Base-by-base conservation (phyloP, 2,797 vertebrate genomes). In the Adelosebastes latens region DNA sequence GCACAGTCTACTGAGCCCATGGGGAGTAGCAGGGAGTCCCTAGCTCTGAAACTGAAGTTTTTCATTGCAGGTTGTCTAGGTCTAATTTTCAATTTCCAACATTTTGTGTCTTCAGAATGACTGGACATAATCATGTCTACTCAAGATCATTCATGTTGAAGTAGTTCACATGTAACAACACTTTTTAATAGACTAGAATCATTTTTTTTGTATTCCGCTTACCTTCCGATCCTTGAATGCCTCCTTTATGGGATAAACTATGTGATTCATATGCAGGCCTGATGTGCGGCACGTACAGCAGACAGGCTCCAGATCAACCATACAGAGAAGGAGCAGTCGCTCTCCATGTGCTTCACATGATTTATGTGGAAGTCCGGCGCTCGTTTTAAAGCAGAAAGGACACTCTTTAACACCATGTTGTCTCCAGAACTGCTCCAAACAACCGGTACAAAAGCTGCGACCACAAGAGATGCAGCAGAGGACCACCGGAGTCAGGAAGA, bases 351-450 rank as follows among this genome's bases (percentile, higher is more conserved):
- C 60, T 32, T 65, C 13, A 66, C 83, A 93, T 14, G 62, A 72
- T 70, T 69, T 79, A 24, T 16, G 20, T n/a, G 71, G 81, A 81
- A 85, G 72, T 71, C 62, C 20, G 20, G 60, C 32, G 29, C 16
- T 72, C 42, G 72, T 34, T 55, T 84, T 60, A 46, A 78, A 78
- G 80, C 88, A 92, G n/a, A 89, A 34, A n/a, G 78, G 86, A 74
- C 90, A 90, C 12, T 84, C 85, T 75, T 82, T 77, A 34, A 39
- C 66, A 13, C 77, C 84, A 62, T 82, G 68, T n/a, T 84, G 75
- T 65, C 60, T 56, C 89, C 91, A 93, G 59, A 91, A 90, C 25
- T 81, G 32, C 39, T 83, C 73, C 73, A 92, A 82, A 67, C 89
- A 93, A 12, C 29, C 39, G 32, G 72, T 70, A 31, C 89, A 93